A percentile compares a stretch with the other conserved stretches of the same genome.
phyloP scores from a whole-genome alignment of 1,140 invertebrate species.

The Drosophila orosa region DNA sequence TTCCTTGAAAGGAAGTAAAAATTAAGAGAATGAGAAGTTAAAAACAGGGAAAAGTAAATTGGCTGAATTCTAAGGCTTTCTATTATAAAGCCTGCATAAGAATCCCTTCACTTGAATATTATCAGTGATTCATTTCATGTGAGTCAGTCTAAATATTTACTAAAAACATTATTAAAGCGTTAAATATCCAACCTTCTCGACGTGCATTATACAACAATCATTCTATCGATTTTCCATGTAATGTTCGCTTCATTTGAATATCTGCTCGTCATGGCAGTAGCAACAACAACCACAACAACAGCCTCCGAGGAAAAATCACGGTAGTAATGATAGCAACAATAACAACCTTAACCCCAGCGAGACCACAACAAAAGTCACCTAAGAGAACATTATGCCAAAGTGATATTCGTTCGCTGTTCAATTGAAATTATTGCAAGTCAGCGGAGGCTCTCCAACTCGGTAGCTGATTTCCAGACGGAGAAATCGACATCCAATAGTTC shows the following conservation, averaged over 20 bases:
- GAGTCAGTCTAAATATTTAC: slow-evolving; percentile 70
- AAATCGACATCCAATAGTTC: slow-evolving; percentile 40
- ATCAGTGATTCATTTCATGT: neutral
- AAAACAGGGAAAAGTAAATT: neutral
- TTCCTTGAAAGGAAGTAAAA: neutral
- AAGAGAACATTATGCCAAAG: slow-evolving; percentile 73
- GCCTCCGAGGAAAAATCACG: slow-evolving; percentile 64
- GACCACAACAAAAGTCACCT: slow-evolving; percentile 60
- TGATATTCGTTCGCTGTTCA: slow-evolving; percentile 75
- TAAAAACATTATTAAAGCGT: slow-evolving; percentile 73
- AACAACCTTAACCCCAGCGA: slow-evolving; percentile 31
- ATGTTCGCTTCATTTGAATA: slow-evolving; percentile 71
- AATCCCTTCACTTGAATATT: neutral
- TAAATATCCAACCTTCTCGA: slow-evolving; percentile 73
- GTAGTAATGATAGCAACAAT: slow-evolving; percentile 76
- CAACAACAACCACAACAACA: slow-evolving; percentile 52
- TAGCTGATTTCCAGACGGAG: slow-evolving; percentile 49
- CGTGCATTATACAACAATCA: slow-evolving; percentile 79
- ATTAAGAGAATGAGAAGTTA: neutral
- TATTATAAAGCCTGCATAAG: neutral
- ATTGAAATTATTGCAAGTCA: slow-evolving; percentile 81
- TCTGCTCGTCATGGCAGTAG: slow-evolving; percentile 62
- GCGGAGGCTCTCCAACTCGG: slow-evolving; percentile 63
- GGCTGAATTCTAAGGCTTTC: neutral
- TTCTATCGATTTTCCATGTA: slow-evolving; percentile 79